Percentiles rank a stretch among this genome's conserved stretches.
Conservation (phyloP, 2,113 vertebrate genomes). For the Stigmatopora nigra region DNA sequence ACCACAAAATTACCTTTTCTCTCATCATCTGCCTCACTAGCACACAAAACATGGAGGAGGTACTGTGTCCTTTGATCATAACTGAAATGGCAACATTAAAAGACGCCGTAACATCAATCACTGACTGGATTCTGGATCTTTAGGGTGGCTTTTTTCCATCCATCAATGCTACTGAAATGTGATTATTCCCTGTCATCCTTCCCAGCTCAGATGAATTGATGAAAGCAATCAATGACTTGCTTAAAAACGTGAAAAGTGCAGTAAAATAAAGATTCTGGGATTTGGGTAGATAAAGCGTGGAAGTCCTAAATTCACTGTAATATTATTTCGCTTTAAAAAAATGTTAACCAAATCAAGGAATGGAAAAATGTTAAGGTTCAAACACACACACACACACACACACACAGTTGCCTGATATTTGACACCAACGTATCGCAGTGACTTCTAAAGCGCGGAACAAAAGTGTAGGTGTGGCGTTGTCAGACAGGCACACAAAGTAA, state of each 20-base stretch:
- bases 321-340: not conserved
- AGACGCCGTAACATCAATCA: not conserved
- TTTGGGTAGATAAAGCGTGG: too few relatives aligned
- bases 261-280: too few relatives aligned
- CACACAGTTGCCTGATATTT: conserved; percentile 27
- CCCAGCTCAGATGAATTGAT: too few relatives aligned
- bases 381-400: conserved; percentile 1
- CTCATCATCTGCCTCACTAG: not conserved
- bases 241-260: too few relatives aligned
- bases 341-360: not conserved
- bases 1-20: conserved; percentile 5
- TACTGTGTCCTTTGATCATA: not conserved
- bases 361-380: not conserved
- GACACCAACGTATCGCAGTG: conserved; percentile 38
- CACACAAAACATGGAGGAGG: conserved; percentile 13
- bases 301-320: too few relatives aligned
- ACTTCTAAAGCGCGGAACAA: conserved; percentile 41
- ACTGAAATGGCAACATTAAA: not conserved
- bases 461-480: conserved; percentile 47
- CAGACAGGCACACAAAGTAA: conserved; percentile 31
- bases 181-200: too few relatives aligned
- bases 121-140: not conserved
- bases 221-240: too few relatives aligned
- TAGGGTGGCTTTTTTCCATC: not conserved
- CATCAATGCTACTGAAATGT: not conserved